Conservation (phyloP, 2,888 invertebrate genomes). For the Chloroclystis v-ata region DNA sequence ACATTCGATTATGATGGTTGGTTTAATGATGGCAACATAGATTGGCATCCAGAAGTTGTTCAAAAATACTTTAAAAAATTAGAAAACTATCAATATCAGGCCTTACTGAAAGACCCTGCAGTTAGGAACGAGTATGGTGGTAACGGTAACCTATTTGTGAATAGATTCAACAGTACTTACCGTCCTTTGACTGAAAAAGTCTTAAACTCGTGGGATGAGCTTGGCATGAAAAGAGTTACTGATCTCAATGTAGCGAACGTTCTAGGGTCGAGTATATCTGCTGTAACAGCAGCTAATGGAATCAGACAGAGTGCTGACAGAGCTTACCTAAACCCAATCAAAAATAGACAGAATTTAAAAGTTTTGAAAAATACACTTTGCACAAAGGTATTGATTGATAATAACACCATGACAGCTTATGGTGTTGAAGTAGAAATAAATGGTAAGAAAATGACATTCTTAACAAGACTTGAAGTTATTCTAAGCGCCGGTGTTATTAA, state of each 20-base stretch:
- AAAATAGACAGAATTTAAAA: conserved; percentile 35
- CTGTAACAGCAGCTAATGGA: conserved; percentile 56
- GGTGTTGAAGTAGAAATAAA: conserved; percentile 54
- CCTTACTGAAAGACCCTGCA: conserved; percentile 31
- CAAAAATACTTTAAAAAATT: conserved; percentile 68
- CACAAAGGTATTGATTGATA: conserved; percentile 68
- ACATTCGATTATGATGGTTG: conserved; percentile 71
- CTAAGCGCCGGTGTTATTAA: conserved; percentile 68
- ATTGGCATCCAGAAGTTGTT: conserved; percentile 76
- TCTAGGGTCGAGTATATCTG: conserved; percentile 70
- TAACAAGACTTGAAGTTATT: conserved; percentile 63
- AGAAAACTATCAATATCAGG: conserved; percentile 56
- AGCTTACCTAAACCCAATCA: conserved; percentile 13
- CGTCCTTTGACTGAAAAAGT: conserved; percentile 37
- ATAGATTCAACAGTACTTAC: conserved; percentile 61
- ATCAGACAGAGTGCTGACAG: conserved; percentile 37
- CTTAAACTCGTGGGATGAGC: background rate
- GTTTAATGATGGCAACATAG: conserved; percentile 70
- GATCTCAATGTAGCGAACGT: conserved; percentile 61
- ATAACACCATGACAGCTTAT: conserved; percentile 43
- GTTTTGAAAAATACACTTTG: conserved; percentile 68
- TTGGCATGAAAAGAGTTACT: conserved; percentile 3
- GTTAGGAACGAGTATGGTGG: conserved; percentile 50
- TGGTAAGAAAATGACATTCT: conserved; percentile 26
- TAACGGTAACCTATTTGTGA: conserved; percentile 63